Evolutionary conservation across 1,140 invertebrate genomes (phyloP), one percentile per base, ranked within the genome.

Genomic region (Scaptomyza montana): DNA sequence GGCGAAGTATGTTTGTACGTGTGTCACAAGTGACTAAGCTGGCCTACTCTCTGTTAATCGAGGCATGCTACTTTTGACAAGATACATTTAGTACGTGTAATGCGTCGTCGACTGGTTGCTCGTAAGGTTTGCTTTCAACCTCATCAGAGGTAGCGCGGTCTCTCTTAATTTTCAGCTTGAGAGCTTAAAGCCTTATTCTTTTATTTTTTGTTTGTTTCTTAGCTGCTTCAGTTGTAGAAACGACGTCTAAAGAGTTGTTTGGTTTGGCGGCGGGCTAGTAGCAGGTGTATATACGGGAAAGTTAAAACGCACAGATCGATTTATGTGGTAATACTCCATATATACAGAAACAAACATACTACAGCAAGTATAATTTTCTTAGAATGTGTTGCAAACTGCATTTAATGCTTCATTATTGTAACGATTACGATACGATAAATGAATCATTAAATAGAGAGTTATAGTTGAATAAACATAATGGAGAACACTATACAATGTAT

Each of bases 201-300:
- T 51, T 51, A 36, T 43, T 54, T 51, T 13, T 13, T 25, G 21
- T 25, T 65, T 41, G 45, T 68, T 68, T 43, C 10, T 43, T n/a
- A n/a, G 39, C n/a, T 43, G 39, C n/a, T 47, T 74, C 59, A 74
- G 72, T 74, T 74, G 43, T 49, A 47, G 47, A 49, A 53, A 64
- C 60, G 72, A 74, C 66, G 59, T 25, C 60, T 57, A 59, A 63
- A 53, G 67, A 70, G 67, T 64, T 74, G 72, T 60, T 70, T 43
- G 59, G 47, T 41, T 69, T 54, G 51, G 8, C 66, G 67, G 59
- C 47, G 49, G 25, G 39, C 59, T 25, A 62, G 67, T 63, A 63
- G 33, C 75, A 77, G 75, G 70, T 77, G 74, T 69, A 68, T 47
- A 64, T 50, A 60, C 53, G 54, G 55, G 49, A 72, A 76, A 56